Base-by-base conservation (phyloP, 2,113 vertebrate genomes). In the Lepus europaeus region DNA sequence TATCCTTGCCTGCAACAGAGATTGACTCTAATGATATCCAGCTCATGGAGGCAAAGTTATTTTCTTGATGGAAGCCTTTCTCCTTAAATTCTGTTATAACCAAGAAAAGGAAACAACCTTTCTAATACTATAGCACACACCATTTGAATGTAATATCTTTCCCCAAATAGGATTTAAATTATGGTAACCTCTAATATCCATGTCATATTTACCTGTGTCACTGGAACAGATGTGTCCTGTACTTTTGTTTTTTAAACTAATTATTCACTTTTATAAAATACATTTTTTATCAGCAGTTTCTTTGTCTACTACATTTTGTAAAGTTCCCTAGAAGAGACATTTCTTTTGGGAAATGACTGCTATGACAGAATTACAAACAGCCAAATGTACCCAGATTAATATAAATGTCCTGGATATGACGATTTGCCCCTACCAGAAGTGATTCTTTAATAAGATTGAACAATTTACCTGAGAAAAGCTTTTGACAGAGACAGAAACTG, bases 401-500 rank as follows among this genome's bases (percentile, higher is more conserved):
- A 98, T 68, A 92, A 96, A 97, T 16, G 92, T 87, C 82, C 61
- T 73, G 45, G 80, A 76, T 80, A 45, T 91, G 95, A 93, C 9
- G 61, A 88, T 96, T 59, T 95, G 72, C 83, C 97, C 90, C 90
- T 59, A 87, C 90, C 59, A 92, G 89, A 92, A 96, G 72, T 80
- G 88, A 93, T 96, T 92, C 79, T 95, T 96, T 96, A 95, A 92
- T 97, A 96, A 93, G 85, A 96, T 7, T 78, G 92, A 97, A 51
- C 82, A 93, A 96, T 95, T 95, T 96, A 93, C 92, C 86, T 92
- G 88, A 86, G 92, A 95, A 94, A 96, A 91, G 66, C 90, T 39
- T 78, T 90, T 97, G 97, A 85, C 92, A 97, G 88, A 87, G 73
- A 97, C 86, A 94, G 96, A 97, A 96, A 89, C 66, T 90, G 89